Percentiles rank a stretch among this genome's conserved stretches.
Evolutionary conservation across 2,888 invertebrate species (phyloP).

Genomic region (Gortyna flavago): DNA sequence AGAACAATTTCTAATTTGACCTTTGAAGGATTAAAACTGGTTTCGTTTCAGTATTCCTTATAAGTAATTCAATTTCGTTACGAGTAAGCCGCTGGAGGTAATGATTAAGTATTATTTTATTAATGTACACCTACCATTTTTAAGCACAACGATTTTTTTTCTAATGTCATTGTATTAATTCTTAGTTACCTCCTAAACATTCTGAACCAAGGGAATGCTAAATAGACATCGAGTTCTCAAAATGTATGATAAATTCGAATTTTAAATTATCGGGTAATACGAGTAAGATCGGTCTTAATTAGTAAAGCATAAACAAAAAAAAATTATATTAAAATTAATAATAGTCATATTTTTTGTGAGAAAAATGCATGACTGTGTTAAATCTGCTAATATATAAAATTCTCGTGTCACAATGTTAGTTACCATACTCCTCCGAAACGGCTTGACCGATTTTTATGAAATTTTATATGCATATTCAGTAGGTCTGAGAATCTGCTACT

Average conservation of each 20-base stretch:
- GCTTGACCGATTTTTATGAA: too few relatives aligned
- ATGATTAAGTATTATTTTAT: neutral
- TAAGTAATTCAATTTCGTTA: constrained; percentile 1
- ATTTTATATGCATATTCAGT: too few relatives aligned
- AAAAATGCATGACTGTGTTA: too few relatives aligned
- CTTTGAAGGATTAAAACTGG: constrained; percentile 54
- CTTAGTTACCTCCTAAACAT: neutral
- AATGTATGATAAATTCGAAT: neutral
- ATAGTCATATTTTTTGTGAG: too few relatives aligned
- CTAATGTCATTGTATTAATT: neutral
- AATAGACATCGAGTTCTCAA: neutral
- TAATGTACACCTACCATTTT: neutral
- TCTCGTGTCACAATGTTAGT: too few relatives aligned
- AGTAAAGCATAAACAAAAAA: neutral
- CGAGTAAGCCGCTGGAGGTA: neutral
- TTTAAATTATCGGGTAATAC: neutral
- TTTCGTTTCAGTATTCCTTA: constrained; percentile 24
- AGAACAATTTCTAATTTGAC: constrained; percentile 62
- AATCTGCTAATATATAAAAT: too few relatives aligned
- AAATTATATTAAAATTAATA: neutral
- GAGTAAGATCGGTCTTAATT: neutral
- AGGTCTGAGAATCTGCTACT: too few relatives aligned
- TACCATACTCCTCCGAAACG: too few relatives aligned
- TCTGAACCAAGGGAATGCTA: neutral
- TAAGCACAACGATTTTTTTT: neutral